Conservation (phyloP, 2,113 vertebrate genomes). For the Emydocephalus ijimae region DNA sequence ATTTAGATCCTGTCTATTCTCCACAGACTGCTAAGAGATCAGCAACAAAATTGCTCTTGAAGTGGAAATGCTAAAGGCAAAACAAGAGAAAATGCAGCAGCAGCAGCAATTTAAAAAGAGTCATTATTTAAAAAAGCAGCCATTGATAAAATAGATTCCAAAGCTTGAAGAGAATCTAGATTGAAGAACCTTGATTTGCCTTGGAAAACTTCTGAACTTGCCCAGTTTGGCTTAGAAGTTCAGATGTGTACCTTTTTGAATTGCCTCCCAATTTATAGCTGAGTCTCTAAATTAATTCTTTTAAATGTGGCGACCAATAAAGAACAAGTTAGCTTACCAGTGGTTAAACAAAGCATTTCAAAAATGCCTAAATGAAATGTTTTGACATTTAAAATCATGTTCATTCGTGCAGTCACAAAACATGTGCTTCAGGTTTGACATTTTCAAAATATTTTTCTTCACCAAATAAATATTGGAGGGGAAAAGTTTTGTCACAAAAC, state of each 20-base stretch:
- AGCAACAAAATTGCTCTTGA: neutral
- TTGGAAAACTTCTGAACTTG: neutral
- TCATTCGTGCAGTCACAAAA: neutral
- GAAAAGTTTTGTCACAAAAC: constrained; percentile 19
- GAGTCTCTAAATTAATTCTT: neutral
- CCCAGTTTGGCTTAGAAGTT: neutral
- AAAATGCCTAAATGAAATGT: constrained; percentile 13
- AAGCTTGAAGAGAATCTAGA: neutral
- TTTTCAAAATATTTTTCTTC: constrained; percentile 31
- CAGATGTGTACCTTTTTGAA: neutral
- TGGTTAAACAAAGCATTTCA: constrained; percentile 22
- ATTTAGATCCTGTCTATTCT: neutral
- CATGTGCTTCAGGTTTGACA: constrained; percentile 26
- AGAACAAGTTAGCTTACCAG: neutral
- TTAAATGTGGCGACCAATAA: neutral
- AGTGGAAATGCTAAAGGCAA: neutral
- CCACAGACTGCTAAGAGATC: neutral
- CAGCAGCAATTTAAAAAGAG: neutral
- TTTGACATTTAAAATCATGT: constrained; percentile 26
- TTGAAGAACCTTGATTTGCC: neutral
- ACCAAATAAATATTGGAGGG: constrained; percentile 11
- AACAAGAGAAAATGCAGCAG: neutral
- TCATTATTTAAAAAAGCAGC: neutral
- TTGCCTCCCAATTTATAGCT: too few species aligned
- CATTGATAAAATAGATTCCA: neutral